These are phyloP conservation scores for Climacteris rufus DNA, from an alignment of 2,113 vertebrate species.

Conservation along the genomic window DNA sequence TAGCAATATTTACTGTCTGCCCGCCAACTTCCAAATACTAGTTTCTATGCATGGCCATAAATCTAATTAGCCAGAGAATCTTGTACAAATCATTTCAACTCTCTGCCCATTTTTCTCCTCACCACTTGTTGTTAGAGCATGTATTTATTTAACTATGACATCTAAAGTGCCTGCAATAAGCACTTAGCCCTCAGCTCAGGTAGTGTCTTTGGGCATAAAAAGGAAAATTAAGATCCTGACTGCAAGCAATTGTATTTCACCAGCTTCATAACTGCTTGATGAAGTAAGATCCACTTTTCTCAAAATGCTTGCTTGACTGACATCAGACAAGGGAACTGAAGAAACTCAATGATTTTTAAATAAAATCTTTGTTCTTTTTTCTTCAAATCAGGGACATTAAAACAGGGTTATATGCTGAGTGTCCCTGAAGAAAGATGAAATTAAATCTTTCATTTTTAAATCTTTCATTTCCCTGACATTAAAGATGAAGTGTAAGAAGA, in stretches of 20 bases:
- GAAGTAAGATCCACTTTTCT: neutral
- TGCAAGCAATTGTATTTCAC: neutral
- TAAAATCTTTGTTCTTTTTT: neutral
- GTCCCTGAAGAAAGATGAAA: neutral
- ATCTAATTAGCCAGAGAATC: neutral
- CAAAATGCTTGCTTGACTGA: neutral
- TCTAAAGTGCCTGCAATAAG: neutral
- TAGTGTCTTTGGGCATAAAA: neutral
- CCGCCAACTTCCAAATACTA: rapidly evolving
- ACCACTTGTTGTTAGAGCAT: neutral
- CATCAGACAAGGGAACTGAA: neutral
- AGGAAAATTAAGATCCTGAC: neutral
- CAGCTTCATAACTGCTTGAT: neutral
- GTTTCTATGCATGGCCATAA: neutral
- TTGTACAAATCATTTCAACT: neutral
- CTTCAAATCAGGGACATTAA: neutral
- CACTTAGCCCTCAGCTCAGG: neutral
- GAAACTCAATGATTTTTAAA: neutral
- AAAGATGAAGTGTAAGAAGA: neutral
- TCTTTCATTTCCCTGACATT: no score
- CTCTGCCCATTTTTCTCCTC: neutral
- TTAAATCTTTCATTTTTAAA: no score
- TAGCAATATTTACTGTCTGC: neutral
- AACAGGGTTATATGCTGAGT: neutral
- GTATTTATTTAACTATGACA: neutral